Percentiles rank a stretch among this genome's conserved stretches.
phyloP scores from a whole-genome alignment of 2,113 vertebrate genomes.

The Stegastes partitus region DNA sequence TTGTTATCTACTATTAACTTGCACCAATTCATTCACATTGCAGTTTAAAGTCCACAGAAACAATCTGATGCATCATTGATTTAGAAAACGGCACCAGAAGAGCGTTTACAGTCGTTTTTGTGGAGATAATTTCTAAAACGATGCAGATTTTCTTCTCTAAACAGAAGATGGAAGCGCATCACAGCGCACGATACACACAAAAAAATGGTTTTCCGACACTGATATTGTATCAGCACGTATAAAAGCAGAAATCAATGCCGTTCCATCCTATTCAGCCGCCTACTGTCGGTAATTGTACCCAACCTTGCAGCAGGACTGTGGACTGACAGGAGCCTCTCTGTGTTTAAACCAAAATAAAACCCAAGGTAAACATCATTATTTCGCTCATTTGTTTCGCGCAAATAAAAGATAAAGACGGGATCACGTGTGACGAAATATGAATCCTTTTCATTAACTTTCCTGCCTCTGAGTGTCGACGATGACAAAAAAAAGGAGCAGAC shows the following conservation, averaged over 20 bases:
- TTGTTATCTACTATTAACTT: too few species aligned
- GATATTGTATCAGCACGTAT: too few species aligned
- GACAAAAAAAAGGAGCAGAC: background rate
- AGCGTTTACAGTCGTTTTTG: too few species aligned
- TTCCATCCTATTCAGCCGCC: background rate
- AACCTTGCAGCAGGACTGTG: background rate
- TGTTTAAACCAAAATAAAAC: background rate
- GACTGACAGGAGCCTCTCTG: background rate
- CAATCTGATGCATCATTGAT: too few species aligned
- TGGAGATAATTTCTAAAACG: too few species aligned
- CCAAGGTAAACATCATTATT: constrained; percentile 17
- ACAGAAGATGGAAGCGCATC: too few species aligned
- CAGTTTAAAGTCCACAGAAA: too few species aligned
- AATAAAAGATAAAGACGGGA: constrained; percentile 11
- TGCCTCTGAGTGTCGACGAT: background rate
- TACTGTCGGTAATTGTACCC: background rate
- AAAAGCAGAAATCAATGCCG: background rate
- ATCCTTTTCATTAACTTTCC: background rate
- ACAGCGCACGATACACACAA: too few species aligned
- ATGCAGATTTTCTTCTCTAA: too few species aligned
- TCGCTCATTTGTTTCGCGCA: constrained; percentile 36
- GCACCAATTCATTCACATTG: too few species aligned
- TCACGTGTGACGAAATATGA: background rate
- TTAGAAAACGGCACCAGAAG: too few species aligned
- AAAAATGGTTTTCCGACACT: too few species aligned